Evolutionary conservation across 2,888 invertebrate genomes (phyloP), one percentile per base, ranked within the genome.

Genomic region (Ophraella communa): DNA sequence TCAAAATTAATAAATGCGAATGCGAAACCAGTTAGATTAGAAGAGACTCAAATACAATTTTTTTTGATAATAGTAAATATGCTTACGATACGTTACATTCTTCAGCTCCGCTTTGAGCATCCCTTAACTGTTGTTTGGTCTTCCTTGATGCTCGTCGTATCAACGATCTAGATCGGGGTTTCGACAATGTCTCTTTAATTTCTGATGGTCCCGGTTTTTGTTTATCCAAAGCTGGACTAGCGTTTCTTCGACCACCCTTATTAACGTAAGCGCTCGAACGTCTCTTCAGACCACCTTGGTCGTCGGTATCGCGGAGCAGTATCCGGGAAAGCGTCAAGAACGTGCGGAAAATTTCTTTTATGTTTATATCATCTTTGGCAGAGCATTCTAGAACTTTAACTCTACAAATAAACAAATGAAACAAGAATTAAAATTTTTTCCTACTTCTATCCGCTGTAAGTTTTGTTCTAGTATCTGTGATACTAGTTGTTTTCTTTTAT

Each of bases 101-200:
- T 27, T 85, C 83, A 4, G 67, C 64, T 62, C 81, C 82, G 61
- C 80, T 84, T 71, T 89, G 88, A 49, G 89, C 87, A 75, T 91
- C 91, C 71, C 90, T 85, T 73, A 91, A 89, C 83, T 91, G 91
- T 78, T 91, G 91, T 77, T 91, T 91, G 67, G 91, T 88, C 82
- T 92, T 92, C 72, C 91, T 87, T 76, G 91, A 92, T 64, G 92
- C 90, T 67, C 93, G 86, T 70, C 94, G 85, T 73, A 94, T 93
- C 66, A 94, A 86, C 66, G 92, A 92, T 56, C 83, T 73, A 27
- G 83, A 81, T 30, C 82, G 74, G 11, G 81, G 83, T 67, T 83
- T 83, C 52, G 76, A 71, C 65, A 75, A 63, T 14, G 69, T 71
- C 24, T 75, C 70, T 59, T 77, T 71, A 63, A 74, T 72, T 62